Evolutionary conservation across 1,140 invertebrate species (phyloP).

Genomic region (Asbolus verrucosus): DNA sequence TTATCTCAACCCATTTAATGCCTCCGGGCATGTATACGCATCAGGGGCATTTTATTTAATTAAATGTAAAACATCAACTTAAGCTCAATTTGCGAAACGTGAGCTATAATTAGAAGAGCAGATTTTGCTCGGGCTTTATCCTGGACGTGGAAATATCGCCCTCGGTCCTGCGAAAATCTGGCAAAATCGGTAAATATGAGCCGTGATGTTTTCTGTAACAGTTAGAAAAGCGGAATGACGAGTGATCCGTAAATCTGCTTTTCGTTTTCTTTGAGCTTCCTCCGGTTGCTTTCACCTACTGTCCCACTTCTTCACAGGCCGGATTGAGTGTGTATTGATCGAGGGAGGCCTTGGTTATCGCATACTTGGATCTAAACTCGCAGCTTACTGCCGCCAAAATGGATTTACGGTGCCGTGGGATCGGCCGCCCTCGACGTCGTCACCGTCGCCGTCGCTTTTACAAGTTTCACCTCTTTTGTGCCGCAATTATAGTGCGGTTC

Average conservation of each 20-base stretch:
- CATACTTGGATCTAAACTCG: conserved; percentile 54
- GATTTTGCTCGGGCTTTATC: conserved; percentile 7
- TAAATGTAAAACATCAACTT: conserved; percentile 29
- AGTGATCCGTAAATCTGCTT: conserved; percentile 37
- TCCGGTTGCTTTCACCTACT: conserved; percentile 38
- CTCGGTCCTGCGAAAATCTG: conserved; percentile 6
- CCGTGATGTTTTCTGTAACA: conserved; percentile 30
- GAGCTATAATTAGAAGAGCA: conserved; percentile 30
- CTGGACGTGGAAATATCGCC: conserved; percentile 18
- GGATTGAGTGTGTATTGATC: conserved; percentile 53
- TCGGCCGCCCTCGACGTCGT: conserved; percentile 11
- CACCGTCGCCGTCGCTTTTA: conserved; percentile 13
- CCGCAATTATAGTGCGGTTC: conserved; percentile 35
- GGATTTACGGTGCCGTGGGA: conserved; percentile 48
- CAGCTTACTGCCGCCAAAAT: conserved; percentile 51
- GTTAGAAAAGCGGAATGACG: conserved; percentile 34
- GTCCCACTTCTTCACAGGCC: conserved; percentile 31
- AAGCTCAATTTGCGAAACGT: conserved; percentile 30
- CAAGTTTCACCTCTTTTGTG: conserved; percentile 38
- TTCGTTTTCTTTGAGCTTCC: conserved; percentile 21
- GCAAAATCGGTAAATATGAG: conserved; percentile 31
- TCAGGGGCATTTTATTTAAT: conserved; percentile 17
- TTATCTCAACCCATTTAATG: conserved; percentile 3
- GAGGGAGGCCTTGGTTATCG: conserved; percentile 49
- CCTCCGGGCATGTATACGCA: conserved; percentile 15